Conservation (phyloP, 2,888 invertebrate genomes). For the Microctonus brassicae region DNA sequence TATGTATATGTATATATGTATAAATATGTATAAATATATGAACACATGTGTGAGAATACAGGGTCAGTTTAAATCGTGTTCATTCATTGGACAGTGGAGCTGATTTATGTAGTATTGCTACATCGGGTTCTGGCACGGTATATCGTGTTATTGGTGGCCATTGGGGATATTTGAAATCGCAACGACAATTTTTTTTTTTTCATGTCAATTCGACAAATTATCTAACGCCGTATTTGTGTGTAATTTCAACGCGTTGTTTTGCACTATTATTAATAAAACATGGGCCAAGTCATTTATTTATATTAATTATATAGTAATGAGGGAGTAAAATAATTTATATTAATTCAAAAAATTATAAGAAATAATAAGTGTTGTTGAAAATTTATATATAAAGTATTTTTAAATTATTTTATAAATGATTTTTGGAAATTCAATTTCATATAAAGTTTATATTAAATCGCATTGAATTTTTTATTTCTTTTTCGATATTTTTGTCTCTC, state of each 20-base stretch:
- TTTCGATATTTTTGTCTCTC: too few relatives aligned
- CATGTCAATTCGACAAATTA: constrained; percentile 34
- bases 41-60: background rate
- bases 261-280: background rate
- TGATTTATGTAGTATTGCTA: constrained; percentile 37
- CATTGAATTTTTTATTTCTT: too few relatives aligned
- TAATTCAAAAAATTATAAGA: too few relatives aligned
- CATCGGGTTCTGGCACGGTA: constrained; percentile 29
- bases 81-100: constrained; percentile 15
- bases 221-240: background rate
- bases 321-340: too few relatives aligned
- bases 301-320: background rate
- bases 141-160: constrained; percentile 27
- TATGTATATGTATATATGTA: constrained; percentile 3
- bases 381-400: too few relatives aligned
- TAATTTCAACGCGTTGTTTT: constrained; percentile 13
- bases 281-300: background rate
- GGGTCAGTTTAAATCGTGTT: constrained; percentile 14
- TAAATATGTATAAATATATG: background rate
- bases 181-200: constrained; percentile 19
- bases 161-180: constrained; percentile 14
- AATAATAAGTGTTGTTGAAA: too few relatives aligned
- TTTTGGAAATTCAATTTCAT: too few relatives aligned
- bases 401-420: too few relatives aligned
- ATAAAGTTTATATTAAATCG: too few relatives aligned